A percentile compares a stretch with the other conserved stretches of the same genome.
Conservation (phyloP, 2,888 invertebrate genomes). For the Clistopyga incitator region DNA sequence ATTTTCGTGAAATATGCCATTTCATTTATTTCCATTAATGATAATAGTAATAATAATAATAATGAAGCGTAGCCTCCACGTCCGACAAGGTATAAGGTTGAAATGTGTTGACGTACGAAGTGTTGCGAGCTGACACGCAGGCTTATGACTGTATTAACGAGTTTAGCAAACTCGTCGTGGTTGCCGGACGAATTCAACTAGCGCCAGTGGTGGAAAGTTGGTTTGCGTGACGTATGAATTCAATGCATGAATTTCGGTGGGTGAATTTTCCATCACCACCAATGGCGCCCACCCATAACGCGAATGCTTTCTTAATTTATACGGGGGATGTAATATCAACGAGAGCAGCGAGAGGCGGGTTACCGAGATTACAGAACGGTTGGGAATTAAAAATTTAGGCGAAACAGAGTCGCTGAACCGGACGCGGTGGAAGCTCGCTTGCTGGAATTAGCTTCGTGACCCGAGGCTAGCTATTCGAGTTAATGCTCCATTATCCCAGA, state of each 20-base stretch:
- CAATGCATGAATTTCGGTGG: slow-evolving; percentile 53
- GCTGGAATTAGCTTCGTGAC: slow-evolving; percentile 56
- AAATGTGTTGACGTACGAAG: slow-evolving; percentile 32
- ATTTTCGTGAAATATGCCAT: not conserved
- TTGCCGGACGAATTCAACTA: slow-evolving; percentile 20
- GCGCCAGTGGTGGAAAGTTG: slow-evolving; percentile 11
- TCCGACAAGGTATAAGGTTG: not conserved
- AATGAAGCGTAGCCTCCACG: not conserved
- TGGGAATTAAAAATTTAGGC: slow-evolving; percentile 50
- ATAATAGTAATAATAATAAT: slow-evolving; percentile 26
- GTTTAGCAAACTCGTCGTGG: slow-evolving; percentile 48
- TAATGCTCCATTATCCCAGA: slow-evolving; percentile 57
- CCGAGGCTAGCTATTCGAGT: slow-evolving; percentile 43
- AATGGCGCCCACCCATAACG: not conserved
- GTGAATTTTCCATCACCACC: not conserved
- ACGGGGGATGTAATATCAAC: slow-evolving; percentile 5
- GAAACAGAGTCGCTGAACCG: slow-evolving; percentile 24
- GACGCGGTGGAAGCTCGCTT: not conserved
- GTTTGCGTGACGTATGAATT: slow-evolving; percentile 47
- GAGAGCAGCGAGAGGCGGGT: not conserved
- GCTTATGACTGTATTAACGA: slow-evolving; percentile 51
- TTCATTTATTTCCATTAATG: slow-evolving; percentile 39
- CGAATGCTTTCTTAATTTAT: slow-evolving; percentile 31
- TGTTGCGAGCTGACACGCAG: slow-evolving; percentile 30
- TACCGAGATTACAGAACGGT: slow-evolving; percentile 34